Evolutionary conservation across 2,113 vertebrate species (phyloP), one percentile per base, ranked within the genome.

Genomic region (Sterrhoptilus dennistouni): DNA sequence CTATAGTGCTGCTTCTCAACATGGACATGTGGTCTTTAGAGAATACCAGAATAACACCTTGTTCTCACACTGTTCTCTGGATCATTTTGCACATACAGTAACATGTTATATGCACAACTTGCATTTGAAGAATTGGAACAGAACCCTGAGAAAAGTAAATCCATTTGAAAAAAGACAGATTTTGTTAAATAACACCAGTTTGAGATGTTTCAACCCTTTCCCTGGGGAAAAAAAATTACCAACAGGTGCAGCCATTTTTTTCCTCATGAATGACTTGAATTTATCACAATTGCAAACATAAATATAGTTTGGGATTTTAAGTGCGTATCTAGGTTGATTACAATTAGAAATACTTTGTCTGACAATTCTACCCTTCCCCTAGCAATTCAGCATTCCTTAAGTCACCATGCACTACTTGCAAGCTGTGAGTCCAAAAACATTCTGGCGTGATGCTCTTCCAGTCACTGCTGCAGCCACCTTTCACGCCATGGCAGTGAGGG

Each of bases 121-220:
- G 69, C 19, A 78, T 60, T 70, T 81, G 80, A 84, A 92, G 85
- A 93, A 84, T 27, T 93, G 91, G 77, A 97, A 79, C 83, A 91
- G 87, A 96, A 93, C 95, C 96, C 96, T 97, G 95, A 97, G 96
- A 97, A 94, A 94, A 96, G 44, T 70, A 89, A 98, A 94, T 90
- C 82, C 56, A 64, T 11, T 77, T 66, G 87, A 69, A 86, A 82
- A 77, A 82, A 80, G 83, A 72, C 13, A 90, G 33, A 38, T 84
- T 74, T n/a, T 82, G 63, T 82, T 92, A 65, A 77, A 72, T 76
- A 90, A 78, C n/a, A 93, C 35, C 63, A 81, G 40, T 90, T 70
- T 92, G 80, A 93, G 69, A 69, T 7, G 29, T 88, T 92, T 96
- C 88, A 84, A 83, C 89, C 17, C 54, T 77, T 93, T 57, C 61